These are phyloP conservation scores for Takifugu ocellatus DNA, from an alignment of 2,797 vertebrate genomes.

Conservation along the genomic window DNA sequence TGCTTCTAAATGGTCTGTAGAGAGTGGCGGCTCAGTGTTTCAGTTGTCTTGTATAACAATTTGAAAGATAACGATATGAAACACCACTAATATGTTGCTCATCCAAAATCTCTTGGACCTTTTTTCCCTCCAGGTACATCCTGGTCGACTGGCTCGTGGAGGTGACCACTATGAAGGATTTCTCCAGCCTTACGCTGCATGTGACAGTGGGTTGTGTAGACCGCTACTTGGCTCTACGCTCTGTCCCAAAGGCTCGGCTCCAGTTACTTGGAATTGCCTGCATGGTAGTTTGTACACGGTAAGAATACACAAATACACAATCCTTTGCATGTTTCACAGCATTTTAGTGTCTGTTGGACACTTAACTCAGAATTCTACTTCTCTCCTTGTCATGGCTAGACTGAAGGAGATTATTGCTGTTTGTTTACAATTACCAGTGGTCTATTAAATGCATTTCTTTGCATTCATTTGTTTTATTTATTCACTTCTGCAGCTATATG, in stretches of 20 bases:
- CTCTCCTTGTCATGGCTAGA: no score
- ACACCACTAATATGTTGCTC: not conserved
- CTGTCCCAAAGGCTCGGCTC: conserved; percentile 85
- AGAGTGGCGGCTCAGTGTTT: conserved; percentile 22
- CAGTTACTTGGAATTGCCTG: conserved; percentile 96
- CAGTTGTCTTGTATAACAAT: conserved; percentile 10
- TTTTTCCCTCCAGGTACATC: conserved; percentile 82
- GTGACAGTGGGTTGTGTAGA: conserved; percentile 92
- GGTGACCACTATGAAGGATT: conserved; percentile 98
- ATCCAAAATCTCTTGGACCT: not conserved
- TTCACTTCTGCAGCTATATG: conserved; percentile 72
- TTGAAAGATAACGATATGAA: not conserved
- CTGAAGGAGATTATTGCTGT: no score
- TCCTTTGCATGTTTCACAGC: not conserved
- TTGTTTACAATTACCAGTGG: no score
- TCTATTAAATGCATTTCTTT: not conserved
- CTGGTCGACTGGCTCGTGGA: conserved; percentile 97
- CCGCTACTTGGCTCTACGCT: conserved; percentile 84
- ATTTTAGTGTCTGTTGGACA: no score
- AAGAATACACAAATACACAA: conserved; percentile 27
- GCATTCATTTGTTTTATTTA: no score
- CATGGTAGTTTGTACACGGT: conserved; percentile 99
- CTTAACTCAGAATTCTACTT: no score
- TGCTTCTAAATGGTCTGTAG: not conserved
- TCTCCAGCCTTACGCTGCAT: conserved; percentile 91